Conservation (phyloP, 2,888 invertebrate species). For the Girardia tigrina region DNA sequence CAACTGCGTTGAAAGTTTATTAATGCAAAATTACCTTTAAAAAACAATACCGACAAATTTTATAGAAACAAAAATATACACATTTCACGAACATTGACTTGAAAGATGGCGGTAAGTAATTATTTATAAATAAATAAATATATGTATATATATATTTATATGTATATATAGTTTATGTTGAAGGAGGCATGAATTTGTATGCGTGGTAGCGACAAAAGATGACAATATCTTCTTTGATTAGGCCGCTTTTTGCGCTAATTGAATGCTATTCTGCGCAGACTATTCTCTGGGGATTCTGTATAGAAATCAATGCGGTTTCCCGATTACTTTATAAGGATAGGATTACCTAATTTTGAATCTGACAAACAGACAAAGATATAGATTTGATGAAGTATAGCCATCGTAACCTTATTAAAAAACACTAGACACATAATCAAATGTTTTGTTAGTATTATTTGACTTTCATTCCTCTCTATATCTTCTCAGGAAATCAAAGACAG, state of each 20-base stretch:
- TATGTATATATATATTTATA: not conserved
- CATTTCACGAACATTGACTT: not conserved
- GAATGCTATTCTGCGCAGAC: conserved; percentile 9
- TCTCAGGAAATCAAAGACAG: not conserved
- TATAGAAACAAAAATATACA: not conserved
- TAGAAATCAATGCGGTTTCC: conserved; percentile 19
- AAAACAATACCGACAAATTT: conserved; percentile 2
- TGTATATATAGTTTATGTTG: conserved; percentile 14
- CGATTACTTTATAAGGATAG: not conserved
- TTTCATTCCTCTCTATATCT: not conserved
- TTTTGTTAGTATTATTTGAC: not conserved
- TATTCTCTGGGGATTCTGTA: not conserved
- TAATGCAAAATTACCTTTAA: conserved; percentile 10
- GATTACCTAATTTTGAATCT: conserved; percentile 23
- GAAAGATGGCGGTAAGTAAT: conserved; percentile 11
- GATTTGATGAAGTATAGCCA: conserved; percentile 10
- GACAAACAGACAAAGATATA: conserved; percentile 23
- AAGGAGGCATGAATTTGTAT: conserved; percentile 9
- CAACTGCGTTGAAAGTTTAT: too few relatives aligned
- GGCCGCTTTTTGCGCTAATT: conserved; percentile 18
- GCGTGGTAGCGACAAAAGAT: conserved; percentile 20
- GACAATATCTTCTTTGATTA: conserved; percentile 20
- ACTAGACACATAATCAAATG: conserved; percentile 20
- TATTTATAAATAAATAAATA: not conserved
- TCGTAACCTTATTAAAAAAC: conserved; percentile 23